Evolutionary conservation across 2,888 invertebrate species (phyloP).

Genomic region (Leptinotarsa rubiginosa): DNA sequence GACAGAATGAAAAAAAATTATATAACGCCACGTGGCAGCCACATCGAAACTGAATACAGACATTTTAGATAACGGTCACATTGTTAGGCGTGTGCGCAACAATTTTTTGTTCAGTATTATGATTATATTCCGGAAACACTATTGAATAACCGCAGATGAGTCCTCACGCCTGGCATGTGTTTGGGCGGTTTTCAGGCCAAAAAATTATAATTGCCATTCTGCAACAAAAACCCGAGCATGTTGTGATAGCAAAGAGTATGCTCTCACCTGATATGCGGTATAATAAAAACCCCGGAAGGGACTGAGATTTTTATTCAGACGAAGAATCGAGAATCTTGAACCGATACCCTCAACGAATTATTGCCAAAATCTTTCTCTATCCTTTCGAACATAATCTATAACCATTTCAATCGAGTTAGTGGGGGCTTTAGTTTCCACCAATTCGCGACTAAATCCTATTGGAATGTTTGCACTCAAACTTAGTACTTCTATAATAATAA

Average conservation of each 20-base stretch:
- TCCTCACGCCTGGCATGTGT: conserved; percentile 27
- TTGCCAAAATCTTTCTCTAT: too few species aligned
- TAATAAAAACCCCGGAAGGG: conserved; percentile 3
- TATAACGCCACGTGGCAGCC: conserved; percentile 22
- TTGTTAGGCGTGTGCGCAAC: conserved; percentile 14
- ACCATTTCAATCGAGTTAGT: too few species aligned
- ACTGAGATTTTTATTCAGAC: neutral
- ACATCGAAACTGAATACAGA: conserved; percentile 8
- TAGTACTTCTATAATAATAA: too few species aligned
- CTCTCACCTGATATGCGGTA: neutral
- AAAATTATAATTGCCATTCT: conserved; percentile 25
- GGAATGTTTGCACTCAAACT: too few species aligned
- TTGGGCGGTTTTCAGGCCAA: conserved; percentile 23
- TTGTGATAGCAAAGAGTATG: neutral
- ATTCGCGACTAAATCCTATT: too few species aligned
- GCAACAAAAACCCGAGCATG: conserved; percentile 21
- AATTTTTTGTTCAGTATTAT: conserved; percentile 18
- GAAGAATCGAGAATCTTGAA: too few species aligned
- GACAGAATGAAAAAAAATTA: conserved; percentile 13
- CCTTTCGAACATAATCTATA: too few species aligned
- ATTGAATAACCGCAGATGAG: conserved; percentile 20
- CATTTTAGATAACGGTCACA: conserved; percentile 22
- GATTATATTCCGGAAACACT: conserved; percentile 26
- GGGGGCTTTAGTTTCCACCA: too few species aligned
- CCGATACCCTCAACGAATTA: too few species aligned